Percentiles rank a stretch among this genome's conserved stretches.
phyloP scores from a whole-genome alignment of 2,888 invertebrate genomes.

The Cantharis lateralis region DNA sequence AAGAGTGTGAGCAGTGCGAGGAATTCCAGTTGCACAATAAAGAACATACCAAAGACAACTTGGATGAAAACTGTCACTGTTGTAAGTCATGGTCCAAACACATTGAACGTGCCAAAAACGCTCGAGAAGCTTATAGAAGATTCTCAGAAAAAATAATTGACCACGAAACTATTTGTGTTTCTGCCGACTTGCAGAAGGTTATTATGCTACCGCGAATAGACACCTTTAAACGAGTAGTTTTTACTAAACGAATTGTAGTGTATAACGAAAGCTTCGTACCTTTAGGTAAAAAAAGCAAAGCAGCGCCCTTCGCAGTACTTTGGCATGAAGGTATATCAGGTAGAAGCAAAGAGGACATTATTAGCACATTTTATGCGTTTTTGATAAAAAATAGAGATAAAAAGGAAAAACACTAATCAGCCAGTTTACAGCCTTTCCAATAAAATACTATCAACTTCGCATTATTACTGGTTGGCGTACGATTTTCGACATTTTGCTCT shows the following conservation, averaged over 20 bases:
- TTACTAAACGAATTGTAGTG: neutral
- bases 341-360: neutral
- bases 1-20: slow-evolving; percentile 32
- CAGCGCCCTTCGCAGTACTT: neutral
- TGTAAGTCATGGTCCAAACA: no score
- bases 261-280: slow-evolving; percentile 1
- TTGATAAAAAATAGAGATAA: no score
- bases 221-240: neutral
- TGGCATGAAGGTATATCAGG: neutral
- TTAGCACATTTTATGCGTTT: neutral
- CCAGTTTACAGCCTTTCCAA: no score
- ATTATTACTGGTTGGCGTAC: no score
- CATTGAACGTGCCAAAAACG: neutral
- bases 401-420: no score
- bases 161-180: no score
- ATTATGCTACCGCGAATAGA: neutral
- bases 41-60: slow-evolving; percentile 11
- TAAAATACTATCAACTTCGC: no score
- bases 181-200: neutral
- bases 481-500: no score
- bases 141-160: no score
- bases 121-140: neutral
- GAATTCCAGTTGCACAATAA: slow-evolving; percentile 12
- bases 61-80: no score
- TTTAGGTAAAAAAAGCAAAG: neutral